Conservation (phyloP, 2,797 vertebrate genomes). For the Bradypus variegatus region DNA sequence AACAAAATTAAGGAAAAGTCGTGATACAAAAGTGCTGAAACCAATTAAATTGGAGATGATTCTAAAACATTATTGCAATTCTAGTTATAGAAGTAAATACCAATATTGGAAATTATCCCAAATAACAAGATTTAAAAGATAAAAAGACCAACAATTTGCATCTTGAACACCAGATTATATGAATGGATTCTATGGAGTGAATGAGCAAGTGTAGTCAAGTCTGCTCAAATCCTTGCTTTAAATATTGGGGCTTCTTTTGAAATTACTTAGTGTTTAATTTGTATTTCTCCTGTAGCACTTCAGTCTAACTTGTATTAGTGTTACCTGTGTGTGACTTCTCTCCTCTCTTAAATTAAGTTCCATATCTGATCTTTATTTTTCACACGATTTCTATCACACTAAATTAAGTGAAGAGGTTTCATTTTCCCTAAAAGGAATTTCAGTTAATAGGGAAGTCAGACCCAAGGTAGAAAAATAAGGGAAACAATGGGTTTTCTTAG, state of each 20-base stretch:
- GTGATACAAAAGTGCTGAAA: background rate
- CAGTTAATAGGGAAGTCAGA: background rate
- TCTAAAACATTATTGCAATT: background rate
- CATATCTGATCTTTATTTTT: background rate
- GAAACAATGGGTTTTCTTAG: too few relatives aligned
- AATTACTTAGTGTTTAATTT: background rate
- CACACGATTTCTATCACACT: background rate
- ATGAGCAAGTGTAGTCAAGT: background rate
- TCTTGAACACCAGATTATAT: too few relatives aligned
- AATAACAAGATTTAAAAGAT: too few relatives aligned
- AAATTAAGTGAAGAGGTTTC: background rate
- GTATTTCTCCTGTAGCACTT: too few relatives aligned
- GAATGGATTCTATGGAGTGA: too few relatives aligned
- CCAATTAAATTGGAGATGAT: background rate
- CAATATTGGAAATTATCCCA: too few relatives aligned
- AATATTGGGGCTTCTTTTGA: background rate
- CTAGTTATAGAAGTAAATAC: background rate
- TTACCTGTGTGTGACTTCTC: too few relatives aligned
- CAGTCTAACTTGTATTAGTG: too few relatives aligned
- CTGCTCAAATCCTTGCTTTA: background rate
- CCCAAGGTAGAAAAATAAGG: background rate
- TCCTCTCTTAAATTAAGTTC: background rate
- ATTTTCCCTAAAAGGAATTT: background rate
- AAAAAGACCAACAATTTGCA: too few relatives aligned
- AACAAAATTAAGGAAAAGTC: background rate